Conservation (phyloP, 2,888 invertebrate species). For the Macrophya annulata region DNA sequence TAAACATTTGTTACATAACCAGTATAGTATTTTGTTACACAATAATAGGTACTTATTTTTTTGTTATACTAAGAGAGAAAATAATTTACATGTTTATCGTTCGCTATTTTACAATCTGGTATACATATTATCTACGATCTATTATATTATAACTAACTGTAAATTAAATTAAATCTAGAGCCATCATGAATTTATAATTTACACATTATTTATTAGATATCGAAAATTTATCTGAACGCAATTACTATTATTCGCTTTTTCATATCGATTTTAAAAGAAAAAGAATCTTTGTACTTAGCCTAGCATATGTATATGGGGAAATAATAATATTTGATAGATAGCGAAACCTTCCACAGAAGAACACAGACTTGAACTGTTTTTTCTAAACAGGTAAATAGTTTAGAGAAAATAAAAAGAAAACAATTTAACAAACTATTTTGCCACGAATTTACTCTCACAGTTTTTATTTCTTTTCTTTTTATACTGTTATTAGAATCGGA, state of each 20-base stretch:
- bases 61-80: slow-evolving; percentile 27
- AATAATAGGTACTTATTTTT: slow-evolving; percentile 53
- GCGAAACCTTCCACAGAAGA: slow-evolving; percentile 60
- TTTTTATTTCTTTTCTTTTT: not conserved
- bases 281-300: slow-evolving; percentile 64
- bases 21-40: slow-evolving; percentile 48
- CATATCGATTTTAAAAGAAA: slow-evolving; percentile 42
- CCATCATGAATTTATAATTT: slow-evolving; percentile 35
- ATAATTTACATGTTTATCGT: slow-evolving; percentile 45
- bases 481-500: slow-evolving; percentile 54
- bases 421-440: slow-evolving; percentile 2
- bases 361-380: slow-evolving; percentile 59
- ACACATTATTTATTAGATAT: slow-evolving; percentile 28
- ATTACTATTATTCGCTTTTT: slow-evolving; percentile 15
- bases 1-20: slow-evolving; percentile 52
- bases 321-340: slow-evolving; percentile 59
- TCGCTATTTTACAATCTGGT: slow-evolving; percentile 45
- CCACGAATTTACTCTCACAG: not conserved
- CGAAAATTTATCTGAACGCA: slow-evolving; percentile 28
- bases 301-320: slow-evolving; percentile 58
- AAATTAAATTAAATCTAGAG: slow-evolving; percentile 50
- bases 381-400: slow-evolving; percentile 11
- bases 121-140: slow-evolving; percentile 26
- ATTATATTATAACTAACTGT: slow-evolving; percentile 6
- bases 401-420: not conserved